phyloP scores from a whole-genome alignment of 2,888 invertebrate genomes.

The Euplagia quadripunctaria region DNA sequence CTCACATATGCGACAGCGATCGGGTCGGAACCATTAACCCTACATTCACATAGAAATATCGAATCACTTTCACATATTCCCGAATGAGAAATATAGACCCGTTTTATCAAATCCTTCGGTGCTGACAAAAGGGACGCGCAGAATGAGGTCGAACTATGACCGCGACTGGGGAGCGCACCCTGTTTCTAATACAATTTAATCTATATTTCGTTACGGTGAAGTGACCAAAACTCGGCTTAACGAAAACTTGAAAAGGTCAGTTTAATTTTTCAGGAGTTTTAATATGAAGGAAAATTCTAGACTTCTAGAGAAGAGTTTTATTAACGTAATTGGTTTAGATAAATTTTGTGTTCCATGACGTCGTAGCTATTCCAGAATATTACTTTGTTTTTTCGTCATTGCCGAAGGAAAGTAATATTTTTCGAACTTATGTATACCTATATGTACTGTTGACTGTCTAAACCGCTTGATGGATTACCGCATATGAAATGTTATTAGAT shows the following conservation, averaged over 20 bases:
- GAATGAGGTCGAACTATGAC: conserved; percentile 13
- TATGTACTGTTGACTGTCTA: background rate
- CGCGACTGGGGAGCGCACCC: background rate
- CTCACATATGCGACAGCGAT: background rate
- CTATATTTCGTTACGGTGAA: conserved; percentile 1
- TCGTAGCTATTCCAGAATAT: background rate
- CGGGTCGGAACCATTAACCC: background rate
- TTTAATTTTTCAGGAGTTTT: background rate
- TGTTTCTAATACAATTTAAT: conserved; percentile 9
- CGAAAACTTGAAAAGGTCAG: background rate
- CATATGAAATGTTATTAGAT: background rate
- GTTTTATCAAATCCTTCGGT: conserved; percentile 4
- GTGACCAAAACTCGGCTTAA: conserved; percentile 1
- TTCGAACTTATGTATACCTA: too few species aligned
- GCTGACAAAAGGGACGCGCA: background rate
- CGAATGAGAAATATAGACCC: conserved; percentile 7
- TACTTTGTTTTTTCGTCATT: too few species aligned
- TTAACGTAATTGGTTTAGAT: background rate
- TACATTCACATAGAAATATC: background rate
- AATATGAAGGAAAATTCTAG: background rate
- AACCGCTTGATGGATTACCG: background rate
- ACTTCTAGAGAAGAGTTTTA: background rate
- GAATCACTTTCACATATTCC: conserved; percentile 7
- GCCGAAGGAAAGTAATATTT: too few species aligned
- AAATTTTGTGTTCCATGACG: background rate